Evolutionary conservation across 2,797 vertebrate species (phyloP).

Genomic region (Cuculus canorus): DNA sequence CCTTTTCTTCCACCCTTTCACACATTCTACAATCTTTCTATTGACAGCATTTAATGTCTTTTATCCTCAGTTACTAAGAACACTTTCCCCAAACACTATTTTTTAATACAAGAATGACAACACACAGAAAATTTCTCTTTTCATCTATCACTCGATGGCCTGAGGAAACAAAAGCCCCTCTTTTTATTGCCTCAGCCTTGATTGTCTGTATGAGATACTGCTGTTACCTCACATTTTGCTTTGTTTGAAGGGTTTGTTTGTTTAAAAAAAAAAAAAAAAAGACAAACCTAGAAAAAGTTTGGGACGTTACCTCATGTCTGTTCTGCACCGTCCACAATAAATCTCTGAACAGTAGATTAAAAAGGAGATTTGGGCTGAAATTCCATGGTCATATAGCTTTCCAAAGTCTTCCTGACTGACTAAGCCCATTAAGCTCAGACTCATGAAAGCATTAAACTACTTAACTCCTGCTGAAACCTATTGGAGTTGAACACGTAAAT

Average conservation of each 20-base stretch:
- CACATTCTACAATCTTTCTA: not conserved
- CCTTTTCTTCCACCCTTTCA: not conserved
- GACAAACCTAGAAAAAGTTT: not conserved
- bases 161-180: not conserved
- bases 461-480: not conserved
- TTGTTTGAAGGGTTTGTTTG: rapidly evolving
- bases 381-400: not conserved
- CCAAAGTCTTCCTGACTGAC: not conserved
- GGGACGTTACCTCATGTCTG: not conserved
- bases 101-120: not conserved
- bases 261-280: not conserved
- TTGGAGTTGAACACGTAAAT: not conserved
- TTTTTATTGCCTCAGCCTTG: not conserved
- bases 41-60: not conserved
- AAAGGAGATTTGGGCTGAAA: not conserved
- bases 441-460: not conserved
- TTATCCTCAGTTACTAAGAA: not conserved
- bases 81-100: rapidly evolving
- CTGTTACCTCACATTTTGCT: not conserved
- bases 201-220: not conserved
- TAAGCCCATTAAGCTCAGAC: not conserved
- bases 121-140: not conserved
- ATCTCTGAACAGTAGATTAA: not conserved
- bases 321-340: not conserved
- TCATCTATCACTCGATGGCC: not conserved